These are phyloP conservation scores for Monoplex corrugatus DNA, from an alignment of 2,888 invertebrate genomes.

Conservation along the genomic window DNA sequence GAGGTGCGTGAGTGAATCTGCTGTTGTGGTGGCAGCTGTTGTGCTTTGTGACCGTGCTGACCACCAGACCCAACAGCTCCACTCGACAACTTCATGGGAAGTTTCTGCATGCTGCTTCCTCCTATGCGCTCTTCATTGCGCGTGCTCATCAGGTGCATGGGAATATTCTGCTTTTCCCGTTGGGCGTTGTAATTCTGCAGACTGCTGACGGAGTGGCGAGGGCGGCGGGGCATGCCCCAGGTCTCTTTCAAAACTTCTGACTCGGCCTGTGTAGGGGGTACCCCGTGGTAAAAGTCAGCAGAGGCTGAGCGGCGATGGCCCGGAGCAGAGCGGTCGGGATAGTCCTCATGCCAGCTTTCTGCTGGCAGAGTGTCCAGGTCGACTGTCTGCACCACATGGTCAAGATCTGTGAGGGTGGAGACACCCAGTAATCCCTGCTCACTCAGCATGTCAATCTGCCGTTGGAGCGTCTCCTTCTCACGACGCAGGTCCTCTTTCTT, in stretches of 20 bases:
- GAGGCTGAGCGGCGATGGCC: conserved; percentile 73
- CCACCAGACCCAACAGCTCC: neutral
- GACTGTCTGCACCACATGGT: conserved; percentile 6
- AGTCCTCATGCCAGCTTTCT: neutral
- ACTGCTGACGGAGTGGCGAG: conserved; percentile 56
- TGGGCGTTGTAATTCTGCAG: conserved; percentile 45
- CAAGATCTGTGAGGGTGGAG: conserved; percentile 47
- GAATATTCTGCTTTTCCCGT: conserved; percentile 81
- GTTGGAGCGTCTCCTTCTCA: conserved; percentile 91
- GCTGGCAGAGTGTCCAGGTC: conserved; percentile 46
- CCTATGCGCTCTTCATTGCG: conserved; percentile 89
- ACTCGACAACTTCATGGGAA: conserved; percentile 89
- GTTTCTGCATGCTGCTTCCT: conserved; percentile 90
- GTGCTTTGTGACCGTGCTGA: conserved; percentile 47
- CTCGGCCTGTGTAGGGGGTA: conserved; percentile 48
- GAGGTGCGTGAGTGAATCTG: conserved; percentile 41
- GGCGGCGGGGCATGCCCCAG: conserved; percentile 54
- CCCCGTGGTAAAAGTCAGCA: conserved; percentile 69
- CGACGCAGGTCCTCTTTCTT: conserved; percentile 95
- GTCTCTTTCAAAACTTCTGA: conserved; percentile 19
- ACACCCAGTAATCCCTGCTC: conserved; percentile 59
- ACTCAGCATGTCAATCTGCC: conserved; percentile 83
- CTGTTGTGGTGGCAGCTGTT: conserved; percentile 40
- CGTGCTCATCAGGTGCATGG: conserved; percentile 89
- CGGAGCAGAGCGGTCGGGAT: conserved; percentile 45